phyloP scores from a whole-genome alignment of 2,113 vertebrate species.

The Syngnathus floridae region DNA sequence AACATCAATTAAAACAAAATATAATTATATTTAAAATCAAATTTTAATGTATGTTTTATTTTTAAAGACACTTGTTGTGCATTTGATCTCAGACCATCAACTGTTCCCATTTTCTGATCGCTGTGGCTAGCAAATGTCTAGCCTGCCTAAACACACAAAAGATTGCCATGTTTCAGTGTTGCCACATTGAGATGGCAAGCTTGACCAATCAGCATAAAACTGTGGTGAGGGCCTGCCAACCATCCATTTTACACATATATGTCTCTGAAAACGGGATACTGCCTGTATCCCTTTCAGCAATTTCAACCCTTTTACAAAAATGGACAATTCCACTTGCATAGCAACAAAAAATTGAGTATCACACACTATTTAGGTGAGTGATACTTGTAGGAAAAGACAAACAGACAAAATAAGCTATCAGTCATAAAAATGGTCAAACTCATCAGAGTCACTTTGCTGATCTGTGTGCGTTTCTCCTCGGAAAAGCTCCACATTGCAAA shows the following conservation, averaged over 20 bases:
- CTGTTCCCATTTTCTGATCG: too few species aligned
- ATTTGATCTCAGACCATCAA: too few species aligned
- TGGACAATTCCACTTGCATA: background rate
- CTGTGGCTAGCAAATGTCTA: too few species aligned
- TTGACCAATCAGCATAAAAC: too few species aligned
- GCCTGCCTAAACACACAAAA: too few species aligned
- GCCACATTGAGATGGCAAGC: too few species aligned
- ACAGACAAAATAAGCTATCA: conserved; percentile 19
- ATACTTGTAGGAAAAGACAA: background rate
- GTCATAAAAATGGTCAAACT: conserved; percentile 70
- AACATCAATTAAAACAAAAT: background rate
- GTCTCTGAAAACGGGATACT: too few species aligned
- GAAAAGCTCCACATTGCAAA: conserved; percentile 30
- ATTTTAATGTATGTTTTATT: too few species aligned
- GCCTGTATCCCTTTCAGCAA: background rate
- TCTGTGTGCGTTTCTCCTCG: conserved; percentile 19
- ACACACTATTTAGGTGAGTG: background rate
- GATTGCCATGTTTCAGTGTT: too few species aligned
- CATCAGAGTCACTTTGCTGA: conserved; percentile 48
- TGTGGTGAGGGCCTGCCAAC: background rate
- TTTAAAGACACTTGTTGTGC: too few species aligned
- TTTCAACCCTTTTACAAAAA: background rate
- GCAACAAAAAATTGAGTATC: background rate
- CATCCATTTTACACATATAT: background rate
- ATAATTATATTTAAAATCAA: too few species aligned